Evolutionary conservation across 2,113 vertebrate genomes (phyloP).

Genomic region (Sander vitreus): DNA sequence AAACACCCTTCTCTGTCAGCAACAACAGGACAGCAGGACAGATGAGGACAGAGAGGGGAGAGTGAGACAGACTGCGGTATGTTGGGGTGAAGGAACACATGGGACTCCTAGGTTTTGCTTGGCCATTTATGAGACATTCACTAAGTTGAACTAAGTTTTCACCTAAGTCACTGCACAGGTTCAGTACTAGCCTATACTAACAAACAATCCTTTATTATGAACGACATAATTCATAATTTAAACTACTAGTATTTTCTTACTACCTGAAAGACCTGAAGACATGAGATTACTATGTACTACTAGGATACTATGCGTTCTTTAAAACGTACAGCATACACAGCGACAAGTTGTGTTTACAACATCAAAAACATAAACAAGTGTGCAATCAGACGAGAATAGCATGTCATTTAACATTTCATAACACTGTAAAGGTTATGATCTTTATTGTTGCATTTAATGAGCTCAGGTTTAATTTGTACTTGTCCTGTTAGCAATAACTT

Average conservation of each 20-base stretch:
- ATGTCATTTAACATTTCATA: too few relatives aligned
- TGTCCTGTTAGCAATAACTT: neutral
- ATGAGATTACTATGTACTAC: neutral
- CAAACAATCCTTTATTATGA: neutral
- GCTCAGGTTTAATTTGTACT: neutral
- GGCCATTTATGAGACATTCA: neutral
- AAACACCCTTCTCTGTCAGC: slow-evolving; percentile 58
- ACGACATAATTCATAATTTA: too few relatives aligned
- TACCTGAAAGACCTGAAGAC: neutral
- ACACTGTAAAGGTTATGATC: too few relatives aligned
- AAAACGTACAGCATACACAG: neutral
- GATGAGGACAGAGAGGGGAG: slow-evolving; percentile 13
- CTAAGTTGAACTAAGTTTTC: neutral
- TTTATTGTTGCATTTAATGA: neutral
- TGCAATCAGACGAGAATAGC: too few relatives aligned
- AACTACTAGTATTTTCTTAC: neutral
- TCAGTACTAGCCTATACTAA: too few relatives aligned
- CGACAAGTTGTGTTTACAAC: too few relatives aligned
- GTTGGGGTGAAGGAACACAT: neutral
- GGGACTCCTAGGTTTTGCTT: neutral
- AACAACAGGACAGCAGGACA: slow-evolving; percentile 30
- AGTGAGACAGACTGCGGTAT: neutral
- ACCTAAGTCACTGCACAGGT: too few relatives aligned
- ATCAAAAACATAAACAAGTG: too few relatives aligned
- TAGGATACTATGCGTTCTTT: neutral